Evolutionary conservation across 2,888 invertebrate species (phyloP).

Genomic region (Morpho achilles): DNA sequence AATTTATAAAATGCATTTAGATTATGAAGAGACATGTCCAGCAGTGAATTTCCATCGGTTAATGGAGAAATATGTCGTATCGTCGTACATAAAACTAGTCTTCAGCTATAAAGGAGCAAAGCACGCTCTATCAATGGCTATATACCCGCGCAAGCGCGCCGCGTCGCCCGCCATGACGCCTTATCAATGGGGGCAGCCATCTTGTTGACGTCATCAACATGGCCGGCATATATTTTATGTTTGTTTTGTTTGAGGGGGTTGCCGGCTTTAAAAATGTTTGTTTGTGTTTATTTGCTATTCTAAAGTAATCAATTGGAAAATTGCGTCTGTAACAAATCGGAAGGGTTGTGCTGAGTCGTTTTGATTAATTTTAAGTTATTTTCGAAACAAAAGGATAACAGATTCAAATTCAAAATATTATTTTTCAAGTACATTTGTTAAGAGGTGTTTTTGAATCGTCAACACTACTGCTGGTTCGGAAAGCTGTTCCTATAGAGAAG

Average conservation of each 20-base stretch:
- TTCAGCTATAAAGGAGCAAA: slow-evolving; percentile 36
- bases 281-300: slow-evolving; percentile 4
- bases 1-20: too few species aligned
- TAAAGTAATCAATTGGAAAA: neutral
- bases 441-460: too few species aligned
- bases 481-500: too few species aligned
- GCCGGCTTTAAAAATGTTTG: slow-evolving; percentile 11
- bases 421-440: too few species aligned
- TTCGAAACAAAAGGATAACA: too few species aligned
- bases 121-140: slow-evolving; percentile 64
- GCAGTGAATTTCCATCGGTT: too few species aligned
- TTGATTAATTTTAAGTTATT: too few species aligned
- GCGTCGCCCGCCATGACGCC: slow-evolving; percentile 44
- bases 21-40: too few species aligned
- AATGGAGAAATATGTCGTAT: neutral
- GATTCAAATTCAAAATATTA: too few species aligned
- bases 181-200: slow-evolving; percentile 70
- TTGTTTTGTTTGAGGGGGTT: slow-evolving; percentile 50
- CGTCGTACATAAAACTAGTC: slow-evolving; percentile 19
- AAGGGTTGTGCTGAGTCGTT: too few species aligned
- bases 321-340: too few species aligned
- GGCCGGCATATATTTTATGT: slow-evolving; percentile 51
- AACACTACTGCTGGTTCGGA: too few species aligned
- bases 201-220: slow-evolving; percentile 68
- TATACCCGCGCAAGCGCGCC: slow-evolving; percentile 52